Evolutionary conservation across 2,888 invertebrate species (phyloP), one percentile per base, ranked within the genome.

Genomic region (Acanthosepion lycidas): DNA sequence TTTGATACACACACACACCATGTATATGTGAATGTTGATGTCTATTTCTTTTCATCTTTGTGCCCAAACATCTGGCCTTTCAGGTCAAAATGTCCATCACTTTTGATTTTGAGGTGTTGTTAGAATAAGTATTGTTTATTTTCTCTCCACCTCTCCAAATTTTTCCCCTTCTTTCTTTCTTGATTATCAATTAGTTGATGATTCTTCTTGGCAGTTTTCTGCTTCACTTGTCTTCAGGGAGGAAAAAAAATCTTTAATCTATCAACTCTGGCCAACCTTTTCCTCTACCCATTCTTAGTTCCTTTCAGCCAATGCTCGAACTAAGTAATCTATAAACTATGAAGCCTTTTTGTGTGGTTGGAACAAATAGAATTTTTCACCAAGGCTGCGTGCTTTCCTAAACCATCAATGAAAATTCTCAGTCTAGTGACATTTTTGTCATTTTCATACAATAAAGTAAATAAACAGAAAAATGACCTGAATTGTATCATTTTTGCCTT

Each of bases 371-470:
- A n/a, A 78, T 78, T 78, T 78, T 78, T 12, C n/a, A 78, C 78
- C 78, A 2, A 78, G 15, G 12, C 23, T 78, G 18, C 15, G 3
- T 78, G n/a, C n/a, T 78, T 78, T 78, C 12, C n/a, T n/a, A 78
- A n/a, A 15, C 78, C 78, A 33, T 78, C 78, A 78, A 78, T 78
- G 78, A n/a, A 78, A 78, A 78, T 78, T 78, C 78, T 33, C n/a
- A n/a, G 78, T 78, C 78, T 78, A n/a, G n/a, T 78, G n/a, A 78
- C n/a, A 78, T 78, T 78, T 78, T 78, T 78, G n/a, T 78, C n/a
- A 78, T 78, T 33, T 78, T 78, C 78, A n/a, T n/a, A 15, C 78
- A 78, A 15, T 15, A 15, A 78, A 33, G 12, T 15, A 78, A 59
- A 59, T 59, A 6, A 59, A 59, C 23, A 59, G 23, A 59, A 59